A percentile compares a stretch with the other conserved stretches of the same genome.
Conservation (phyloP, 64 coral and sea anemone species). For the Dendronephthya gigantea region DNA sequence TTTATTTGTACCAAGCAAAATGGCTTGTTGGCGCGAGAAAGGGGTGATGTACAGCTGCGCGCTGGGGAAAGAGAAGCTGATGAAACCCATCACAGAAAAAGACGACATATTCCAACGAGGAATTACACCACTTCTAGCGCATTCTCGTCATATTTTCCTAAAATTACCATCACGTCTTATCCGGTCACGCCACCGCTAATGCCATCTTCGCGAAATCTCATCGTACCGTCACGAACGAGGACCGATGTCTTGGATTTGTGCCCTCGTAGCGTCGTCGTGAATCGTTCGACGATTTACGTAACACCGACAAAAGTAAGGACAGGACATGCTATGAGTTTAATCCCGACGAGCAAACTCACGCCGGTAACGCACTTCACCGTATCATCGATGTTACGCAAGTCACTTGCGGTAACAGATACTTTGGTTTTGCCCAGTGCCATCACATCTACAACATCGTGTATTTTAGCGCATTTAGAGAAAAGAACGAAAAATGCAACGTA, state of each 20-base stretch:
- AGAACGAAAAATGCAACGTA: not conserved
- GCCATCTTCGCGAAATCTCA: too few relatives aligned
- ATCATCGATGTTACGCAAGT: not conserved
- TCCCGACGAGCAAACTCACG: not conserved
- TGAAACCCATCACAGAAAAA: not conserved
- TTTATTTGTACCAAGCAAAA: not conserved
- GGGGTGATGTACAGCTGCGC: not conserved
- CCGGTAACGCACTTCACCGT: not conserved
- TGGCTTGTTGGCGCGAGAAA: not conserved
- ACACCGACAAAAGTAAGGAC: not conserved
- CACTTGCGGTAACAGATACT: not conserved
- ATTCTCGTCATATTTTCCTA: not conserved
- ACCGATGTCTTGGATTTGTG: not conserved
- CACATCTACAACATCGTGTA: not conserved
- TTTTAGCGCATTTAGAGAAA: not conserved
- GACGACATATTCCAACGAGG: not conserved
- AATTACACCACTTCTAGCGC: not conserved
- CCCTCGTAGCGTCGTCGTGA: not conserved
- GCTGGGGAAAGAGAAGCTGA: not conserved
- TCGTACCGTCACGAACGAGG: too few relatives aligned
- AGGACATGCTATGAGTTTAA: not conserved
- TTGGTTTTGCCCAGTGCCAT: too few relatives aligned
- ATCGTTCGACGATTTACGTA: not conserved
- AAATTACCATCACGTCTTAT: not conserved
- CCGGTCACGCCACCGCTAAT: not conserved